Evolutionary conservation across 2,797 vertebrate species (phyloP), one percentile per base, ranked within the genome.

Genomic region (Trachurus trachurus): DNA sequence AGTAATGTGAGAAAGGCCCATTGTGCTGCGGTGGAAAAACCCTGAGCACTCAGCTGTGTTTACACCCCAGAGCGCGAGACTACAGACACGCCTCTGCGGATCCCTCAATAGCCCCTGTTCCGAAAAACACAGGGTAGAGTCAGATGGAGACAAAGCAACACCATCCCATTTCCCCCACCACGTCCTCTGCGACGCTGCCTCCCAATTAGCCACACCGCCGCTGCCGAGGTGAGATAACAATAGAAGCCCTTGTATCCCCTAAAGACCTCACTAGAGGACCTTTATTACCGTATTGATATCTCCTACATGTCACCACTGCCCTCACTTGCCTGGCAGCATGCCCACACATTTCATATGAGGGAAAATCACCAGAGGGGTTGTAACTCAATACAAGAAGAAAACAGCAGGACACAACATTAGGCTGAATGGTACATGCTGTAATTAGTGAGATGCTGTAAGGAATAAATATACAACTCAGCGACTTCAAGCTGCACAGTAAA

Each of bases 221-320:
- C 92, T 90, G 90, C 84, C 13, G 82, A 86, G 85, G 78, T 76
- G 68, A 86, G 90, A 93, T 91, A 91, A 92, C 89, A 93, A 92
- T 82, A 83, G 90, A 86, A 78, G 80, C 40, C 76, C 84, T 21
- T 91, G 92, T 93, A 89, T 91, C 85, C 91, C 90, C 92, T 80
- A 40, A 85, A 90, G 92, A 89, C 78, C 88, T 92, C 84, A 90
- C 85, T 81, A 86, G 73, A 91, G 62, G 82, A 82, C 87, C 88
- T 88, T 92, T 90, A 92, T 89, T 89, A 87, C 81, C 42, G 85
- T 81, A 85, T 76, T 86, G 90, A 91, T 89, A 81, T 87, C 89
- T 86, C 50, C 82, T 78, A 68, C 81, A 87, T 90, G 84, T 90
- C 87, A 78, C 71, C 42, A 22, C 81, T 85, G 86, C 81, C 86